Evolutionary conservation across 2,888 invertebrate genomes (phyloP), one percentile per base, ranked within the genome.

Genomic region (Melinaea marsaeus): DNA sequence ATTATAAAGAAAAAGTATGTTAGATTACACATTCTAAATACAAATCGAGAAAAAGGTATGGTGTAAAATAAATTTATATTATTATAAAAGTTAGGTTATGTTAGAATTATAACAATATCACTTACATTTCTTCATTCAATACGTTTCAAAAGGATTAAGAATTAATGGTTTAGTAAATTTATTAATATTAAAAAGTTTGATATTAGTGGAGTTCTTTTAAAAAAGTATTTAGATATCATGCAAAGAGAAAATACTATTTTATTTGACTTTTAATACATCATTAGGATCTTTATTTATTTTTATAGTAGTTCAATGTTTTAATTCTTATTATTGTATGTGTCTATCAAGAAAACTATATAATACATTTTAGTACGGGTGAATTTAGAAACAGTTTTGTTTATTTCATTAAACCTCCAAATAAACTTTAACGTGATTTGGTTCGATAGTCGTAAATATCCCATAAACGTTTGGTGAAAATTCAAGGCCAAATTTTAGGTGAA

Each of bases 401-500:
- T 51, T 51, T 51, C 6, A 51, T 51, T 32, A 51, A 51, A 48
- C 48, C 48, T 48, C 32, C 51, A 32, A 32, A 51, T 51, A 51
- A 51, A 32, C 9, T 51, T 51, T 32, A 51, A 9, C 32, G 6
- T 51, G 51, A 42, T 32, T 32, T 11, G 51, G 51, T n/a, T 22
- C 32, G 51, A 32, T 51, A 51, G 51, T 51, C 51, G 51, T 51
- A 51, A 51, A 51, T 51, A 9, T 22, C 32, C 51, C 4, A 51
- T 51, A 51, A 51, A 51, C 32, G 7, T 9, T 51, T 51, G 51
- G 32, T 9, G 51, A 45, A 57, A 55, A 63, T 61, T 48, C 61
- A 66, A 66, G 59, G 66, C 22, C 63, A 59, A 45, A 55, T 34
- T 55, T 69, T 66, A 75, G 78, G 77, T 73, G 72, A 68, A 33